phyloP scores from a whole-genome alignment of 64 coral and sea anemone species.

The Anthopleura sola region DNA sequence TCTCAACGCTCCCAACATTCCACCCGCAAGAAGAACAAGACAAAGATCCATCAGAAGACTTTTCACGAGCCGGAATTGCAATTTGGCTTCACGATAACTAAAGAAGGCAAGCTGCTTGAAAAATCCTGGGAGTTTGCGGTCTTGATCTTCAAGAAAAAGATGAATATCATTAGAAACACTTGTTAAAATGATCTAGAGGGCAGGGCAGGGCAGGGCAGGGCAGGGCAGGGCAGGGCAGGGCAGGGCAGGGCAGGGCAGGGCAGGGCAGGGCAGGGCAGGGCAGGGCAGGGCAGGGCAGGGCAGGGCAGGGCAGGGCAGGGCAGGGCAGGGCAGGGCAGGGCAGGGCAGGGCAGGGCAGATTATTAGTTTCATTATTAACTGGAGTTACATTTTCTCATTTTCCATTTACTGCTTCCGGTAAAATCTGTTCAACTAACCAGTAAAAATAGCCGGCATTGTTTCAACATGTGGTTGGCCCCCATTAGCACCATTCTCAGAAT shows the following conservation, averaged over 20 bases:
- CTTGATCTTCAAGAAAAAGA: conserved; percentile 28
- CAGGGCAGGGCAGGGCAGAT: too few species aligned
- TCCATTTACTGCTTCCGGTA: too few species aligned
- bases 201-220: not conserved
- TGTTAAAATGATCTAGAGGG: not conserved
- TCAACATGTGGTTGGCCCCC: not conserved
- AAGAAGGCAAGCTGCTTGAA: conserved; percentile 57
- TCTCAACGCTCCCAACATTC: conserved; percentile 55
- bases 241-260: too few species aligned
- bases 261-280: too few species aligned
- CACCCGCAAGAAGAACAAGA: conserved; percentile 73
- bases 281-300: too few species aligned
- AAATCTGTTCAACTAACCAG: not conserved
- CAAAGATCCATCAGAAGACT: conserved; percentile 65
- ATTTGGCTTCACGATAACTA: conserved; percentile 52
- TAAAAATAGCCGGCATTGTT: not conserved
- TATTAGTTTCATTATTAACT: too few species aligned
- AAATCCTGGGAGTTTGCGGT: conserved; percentile 44
- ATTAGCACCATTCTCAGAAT: not conserved
- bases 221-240: not conserved
- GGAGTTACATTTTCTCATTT: too few species aligned
- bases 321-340: too few species aligned
- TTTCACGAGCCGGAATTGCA: conserved; percentile 69
- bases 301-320: too few species aligned
- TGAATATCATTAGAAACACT: not conserved